Conservation (phyloP, 2,888 invertebrate species). For the Kuschelorhynchus macadamiae region DNA sequence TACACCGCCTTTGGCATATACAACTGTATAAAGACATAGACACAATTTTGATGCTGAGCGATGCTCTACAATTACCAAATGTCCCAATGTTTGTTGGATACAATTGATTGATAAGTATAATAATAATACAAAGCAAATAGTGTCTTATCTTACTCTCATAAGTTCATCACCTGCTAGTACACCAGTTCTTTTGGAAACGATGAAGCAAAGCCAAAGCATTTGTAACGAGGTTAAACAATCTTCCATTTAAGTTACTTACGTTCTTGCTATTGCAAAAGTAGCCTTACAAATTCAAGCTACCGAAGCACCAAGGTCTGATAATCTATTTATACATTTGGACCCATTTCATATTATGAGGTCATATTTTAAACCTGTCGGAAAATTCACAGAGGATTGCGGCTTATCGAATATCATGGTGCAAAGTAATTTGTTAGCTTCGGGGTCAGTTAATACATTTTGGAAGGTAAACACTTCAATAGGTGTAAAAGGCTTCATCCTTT, state of each 20-base stretch:
- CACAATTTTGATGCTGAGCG: constrained; percentile 33
- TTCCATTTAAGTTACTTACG: constrained; percentile 40
- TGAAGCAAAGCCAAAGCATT: constrained; percentile 55
- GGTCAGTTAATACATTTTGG: constrained; percentile 50
- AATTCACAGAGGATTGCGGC: constrained; percentile 18
- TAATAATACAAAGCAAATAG: constrained; percentile 51
- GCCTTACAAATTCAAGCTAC: constrained; percentile 55
- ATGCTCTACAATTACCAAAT: constrained; percentile 36
- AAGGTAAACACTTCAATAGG: constrained; percentile 54
- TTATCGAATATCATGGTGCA: constrained; percentile 43
- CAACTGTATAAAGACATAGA: constrained; percentile 14
- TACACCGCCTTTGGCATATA: constrained; percentile 16
- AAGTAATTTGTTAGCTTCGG: constrained; percentile 50
- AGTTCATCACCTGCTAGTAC: constrained; percentile 56
- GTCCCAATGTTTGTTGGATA: constrained; percentile 41
- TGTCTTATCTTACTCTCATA: constrained; percentile 58
- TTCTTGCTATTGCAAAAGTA: constrained; percentile 45
- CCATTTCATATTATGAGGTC: constrained; percentile 58
- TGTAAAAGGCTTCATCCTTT: constrained; percentile 48
- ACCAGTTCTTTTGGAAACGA: too few species aligned
- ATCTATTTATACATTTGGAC: constrained; percentile 57
- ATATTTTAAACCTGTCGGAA: constrained; percentile 53
- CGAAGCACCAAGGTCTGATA: constrained; percentile 33
- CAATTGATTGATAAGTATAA: constrained; percentile 49
- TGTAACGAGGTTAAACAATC: constrained; percentile 49